Evolutionary conservation across 2,113 vertebrate genomes (phyloP), one percentile per base, ranked within the genome.

Genomic region (Sinocyclocheilus anshuiensis): DNA sequence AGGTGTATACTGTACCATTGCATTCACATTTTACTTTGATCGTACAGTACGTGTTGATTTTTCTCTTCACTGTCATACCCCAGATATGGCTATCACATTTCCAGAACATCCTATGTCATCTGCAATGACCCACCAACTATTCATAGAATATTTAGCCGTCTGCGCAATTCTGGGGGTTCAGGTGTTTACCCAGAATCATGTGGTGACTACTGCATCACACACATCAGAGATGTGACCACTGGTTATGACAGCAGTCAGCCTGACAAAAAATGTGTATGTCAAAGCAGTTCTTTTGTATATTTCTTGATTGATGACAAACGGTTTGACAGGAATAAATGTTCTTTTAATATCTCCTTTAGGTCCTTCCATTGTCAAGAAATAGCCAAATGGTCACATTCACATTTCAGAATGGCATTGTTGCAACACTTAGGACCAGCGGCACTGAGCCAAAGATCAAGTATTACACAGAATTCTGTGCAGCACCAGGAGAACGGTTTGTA

Each of bases 361-460:
- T 97, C 61, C 94, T 99, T 87, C 98, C 97, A 0, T 90, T 96
- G 88, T 96, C 95, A 29, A 97, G 93, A 92, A 98, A 88, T 92
- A 96, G 97, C 89, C 97, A 99, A 84, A 99, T 99, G 98, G 94
- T 99, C 91, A 99, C 97, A 11, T 98, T 99, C 87, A 96, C 92
- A 0, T 96, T 99, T 67, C 95, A 96, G 89, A 98, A 98, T 1
- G 97, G 96, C 29, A 94, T 97, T 2, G 95, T 97, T 57, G 97
- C 97, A 81, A 99, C 98, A 5, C 94, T 99, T 48, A 94, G 98
- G 79, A 96, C 96, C 0, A 99, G 98, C 0, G 98, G 98, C 22
- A 99, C 98, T 0, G 98, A 99, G 87, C 98, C 98, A 45, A 99
- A 99, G 94, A 97, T 99, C 91, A 99, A 99, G 81, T 97, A 94